Evolutionary conservation across 1,140 invertebrate genomes (phyloP).

Genomic region (Hermetia illucens): DNA sequence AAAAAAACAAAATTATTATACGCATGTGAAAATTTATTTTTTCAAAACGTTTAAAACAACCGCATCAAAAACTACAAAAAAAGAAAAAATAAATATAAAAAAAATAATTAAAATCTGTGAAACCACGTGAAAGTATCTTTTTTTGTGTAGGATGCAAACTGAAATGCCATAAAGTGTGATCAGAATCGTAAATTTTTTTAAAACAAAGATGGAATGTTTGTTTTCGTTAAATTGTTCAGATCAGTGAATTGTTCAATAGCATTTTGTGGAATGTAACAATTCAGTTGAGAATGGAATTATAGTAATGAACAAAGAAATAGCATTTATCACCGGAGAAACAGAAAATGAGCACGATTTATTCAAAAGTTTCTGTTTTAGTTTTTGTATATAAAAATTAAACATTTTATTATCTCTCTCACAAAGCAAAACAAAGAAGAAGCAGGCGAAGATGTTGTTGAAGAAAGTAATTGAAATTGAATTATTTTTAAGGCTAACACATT

Average conservation of each 20-base stretch:
- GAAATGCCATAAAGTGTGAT: too few species aligned
- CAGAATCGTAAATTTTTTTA: neutral
- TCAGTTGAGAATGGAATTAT: neutral
- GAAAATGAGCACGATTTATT: too few species aligned
- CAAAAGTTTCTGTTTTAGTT: too few species aligned
- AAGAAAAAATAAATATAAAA: neutral
- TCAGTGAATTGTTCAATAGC: neutral
- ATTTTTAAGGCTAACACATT: too few species aligned
- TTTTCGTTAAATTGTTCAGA: neutral
- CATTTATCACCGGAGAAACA: too few species aligned
- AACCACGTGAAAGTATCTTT: neutral
- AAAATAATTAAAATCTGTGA: neutral
- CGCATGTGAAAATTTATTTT: neutral
- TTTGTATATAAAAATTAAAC: too few species aligned
- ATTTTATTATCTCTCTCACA: too few species aligned
- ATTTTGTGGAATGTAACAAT: neutral
- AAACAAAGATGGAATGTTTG: neutral
- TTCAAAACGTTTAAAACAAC: neutral
- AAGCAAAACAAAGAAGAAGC: too few species aligned
- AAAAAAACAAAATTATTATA: slow-evolving; percentile 5
- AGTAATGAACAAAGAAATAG: too few species aligned
- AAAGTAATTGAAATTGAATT: too few species aligned
- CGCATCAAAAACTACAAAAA: neutral
- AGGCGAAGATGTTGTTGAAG: too few species aligned
- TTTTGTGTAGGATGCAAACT: neutral